Base-by-base conservation (phyloP, 2,888 invertebrate genomes). In the Apoderus coryli region DNA sequence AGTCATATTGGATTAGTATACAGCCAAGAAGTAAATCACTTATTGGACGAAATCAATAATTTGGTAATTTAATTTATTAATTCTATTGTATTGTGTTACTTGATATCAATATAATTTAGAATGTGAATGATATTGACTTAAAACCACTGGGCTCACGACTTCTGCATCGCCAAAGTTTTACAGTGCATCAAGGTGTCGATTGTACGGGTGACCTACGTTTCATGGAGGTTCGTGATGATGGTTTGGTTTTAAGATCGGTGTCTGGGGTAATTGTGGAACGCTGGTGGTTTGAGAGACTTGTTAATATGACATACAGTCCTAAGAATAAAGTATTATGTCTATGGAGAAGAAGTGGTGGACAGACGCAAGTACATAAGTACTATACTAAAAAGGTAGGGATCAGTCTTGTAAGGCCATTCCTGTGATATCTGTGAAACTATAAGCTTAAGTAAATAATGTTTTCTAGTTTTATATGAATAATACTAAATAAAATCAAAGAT, bases 271-370 rank as follows among this genome's bases (percentile, higher is more conserved):
- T 89, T 59, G 74, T 85, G 23, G 88, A 89, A 49, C 69, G 95
- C 24, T 98, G 98, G 96, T 99, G 96, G 96, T 99, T 88, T 60
- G 98, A 99, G 57, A 69, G 95, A 31, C 65, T 99, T 31, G 93
- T 98, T 31, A 99, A 99, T 56, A 96, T 99, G 93, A 96, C 98
- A 0, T 99, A 92, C 59, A 93, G 95, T 45, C 98, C 98, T 1
- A 96, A 96, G 61, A 96, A 92, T 50, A 85, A 88, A 60, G 82
- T 96, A 6, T 65, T 99, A 40, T 98, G 96, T 60, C 69, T 99
- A 36, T 99, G 98, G 95, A 74, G 93, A 48, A 76, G 89, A 46
- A 86, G 85, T 52, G 92, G 88, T 3, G 86, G 86, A 3, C 86
- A 93, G 54, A 92, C 92, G 4, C 85, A 90, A 52, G 69, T 95